Conservation (phyloP, 2,888 invertebrate species). For the Phengaris alcon region DNA sequence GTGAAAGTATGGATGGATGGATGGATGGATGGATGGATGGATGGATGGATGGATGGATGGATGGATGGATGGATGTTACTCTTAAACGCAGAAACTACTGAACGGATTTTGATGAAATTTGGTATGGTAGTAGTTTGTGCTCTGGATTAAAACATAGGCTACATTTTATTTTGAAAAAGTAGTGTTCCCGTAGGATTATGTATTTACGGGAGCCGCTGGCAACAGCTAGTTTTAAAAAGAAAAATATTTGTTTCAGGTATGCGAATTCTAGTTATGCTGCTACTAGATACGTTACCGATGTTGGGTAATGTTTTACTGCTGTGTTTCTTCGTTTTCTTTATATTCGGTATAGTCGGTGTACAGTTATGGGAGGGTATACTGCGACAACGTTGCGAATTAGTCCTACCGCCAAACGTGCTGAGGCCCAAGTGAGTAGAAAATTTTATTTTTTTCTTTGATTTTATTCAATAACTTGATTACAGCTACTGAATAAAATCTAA, state of each 20-base stretch:
- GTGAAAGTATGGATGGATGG: too few relatives aligned
- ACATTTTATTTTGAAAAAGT: too few relatives aligned
- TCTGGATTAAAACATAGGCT: too few relatives aligned
- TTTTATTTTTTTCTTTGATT: not conserved
- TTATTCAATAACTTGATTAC: not conserved
- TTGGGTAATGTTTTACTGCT: slow-evolving; percentile 98
- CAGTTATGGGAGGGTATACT: slow-evolving; percentile 99
- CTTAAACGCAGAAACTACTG: too few relatives aligned
- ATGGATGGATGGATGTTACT: too few relatives aligned
- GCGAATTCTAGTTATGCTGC: slow-evolving; percentile 98
- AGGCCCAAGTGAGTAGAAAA: slow-evolving; percentile 84
- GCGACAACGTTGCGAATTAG: slow-evolving; percentile 94
- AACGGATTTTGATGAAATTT: too few relatives aligned
- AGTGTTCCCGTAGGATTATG: too few relatives aligned
- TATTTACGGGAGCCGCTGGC: too few relatives aligned
- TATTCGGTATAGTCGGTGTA: slow-evolving; percentile 99
- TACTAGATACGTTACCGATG: slow-evolving; percentile 99
- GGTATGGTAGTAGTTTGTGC: too few relatives aligned
- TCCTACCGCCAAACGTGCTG: slow-evolving; percentile 83
- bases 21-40: too few relatives aligned
- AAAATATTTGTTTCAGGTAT: slow-evolving; percentile 85
- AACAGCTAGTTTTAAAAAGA: not conserved
- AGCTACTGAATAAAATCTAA: too few relatives aligned
- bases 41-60: too few relatives aligned
- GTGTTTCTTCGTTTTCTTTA: slow-evolving; percentile 99